phyloP scores from a whole-genome alignment of 2,888 invertebrate genomes.

The Tachina fera region DNA sequence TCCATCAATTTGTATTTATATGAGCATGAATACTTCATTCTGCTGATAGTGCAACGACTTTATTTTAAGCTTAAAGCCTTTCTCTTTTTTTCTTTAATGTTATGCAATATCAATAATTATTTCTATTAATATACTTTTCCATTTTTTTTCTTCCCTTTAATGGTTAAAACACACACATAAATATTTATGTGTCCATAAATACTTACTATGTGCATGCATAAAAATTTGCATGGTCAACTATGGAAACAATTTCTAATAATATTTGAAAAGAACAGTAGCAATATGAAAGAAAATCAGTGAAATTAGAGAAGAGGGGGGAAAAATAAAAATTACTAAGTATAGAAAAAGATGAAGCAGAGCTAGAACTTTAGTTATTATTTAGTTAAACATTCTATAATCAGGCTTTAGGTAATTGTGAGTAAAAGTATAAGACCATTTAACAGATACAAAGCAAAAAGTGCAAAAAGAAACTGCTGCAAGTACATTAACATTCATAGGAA shows the following conservation, averaged over 20 bases:
- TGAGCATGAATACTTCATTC: not conserved
- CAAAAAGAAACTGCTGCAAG: not conserved
- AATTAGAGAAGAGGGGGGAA: not conserved
- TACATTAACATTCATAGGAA: not conserved
- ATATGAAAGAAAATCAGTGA: not conserved
- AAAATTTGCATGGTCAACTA: not conserved
- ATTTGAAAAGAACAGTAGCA: conserved; percentile 2
- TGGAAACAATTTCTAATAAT: not conserved
- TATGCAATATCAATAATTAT: conserved; percentile 31
- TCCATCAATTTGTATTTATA: not conserved
- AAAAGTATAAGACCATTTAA: conserved; percentile 38
- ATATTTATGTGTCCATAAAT: conserved; percentile 3
- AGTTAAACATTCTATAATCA: conserved; percentile 61
- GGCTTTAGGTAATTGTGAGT: conserved; percentile 67
- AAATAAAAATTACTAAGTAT: conserved; percentile 3
- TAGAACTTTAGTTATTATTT: conserved; percentile 39
- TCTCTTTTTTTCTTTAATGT: conserved; percentile 22
- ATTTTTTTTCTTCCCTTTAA: not conserved
- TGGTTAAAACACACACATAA: conserved; percentile 11
- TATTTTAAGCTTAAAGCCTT: not conserved
- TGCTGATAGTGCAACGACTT: not conserved
- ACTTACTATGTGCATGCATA: not conserved
- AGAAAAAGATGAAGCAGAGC: not conserved
- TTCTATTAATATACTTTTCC: not conserved
- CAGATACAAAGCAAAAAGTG: not conserved